These are phyloP conservation scores for Agapornis roseicollis DNA, from an alignment of 2,113 vertebrate species.

Conservation along the genomic window DNA sequence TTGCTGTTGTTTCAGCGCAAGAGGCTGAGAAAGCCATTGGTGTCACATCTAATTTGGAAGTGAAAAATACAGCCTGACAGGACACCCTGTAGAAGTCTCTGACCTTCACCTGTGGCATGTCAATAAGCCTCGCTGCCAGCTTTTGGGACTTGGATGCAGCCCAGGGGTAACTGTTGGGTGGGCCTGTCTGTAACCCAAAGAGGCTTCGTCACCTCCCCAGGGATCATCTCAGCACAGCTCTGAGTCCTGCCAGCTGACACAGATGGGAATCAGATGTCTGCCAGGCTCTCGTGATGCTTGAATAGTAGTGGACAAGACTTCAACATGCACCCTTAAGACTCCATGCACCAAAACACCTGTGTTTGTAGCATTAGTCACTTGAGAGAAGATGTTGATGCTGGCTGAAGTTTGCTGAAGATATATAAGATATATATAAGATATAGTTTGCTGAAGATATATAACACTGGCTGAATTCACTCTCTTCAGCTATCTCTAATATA, in stretches of 20 bases:
- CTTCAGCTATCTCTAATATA: neutral
- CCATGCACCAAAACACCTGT: neutral
- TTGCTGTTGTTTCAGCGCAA: neutral
- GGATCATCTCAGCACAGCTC: neutral
- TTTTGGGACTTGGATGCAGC: neutral
- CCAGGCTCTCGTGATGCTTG: neutral
- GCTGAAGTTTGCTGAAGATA: neutral
- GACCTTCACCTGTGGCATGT: neutral
- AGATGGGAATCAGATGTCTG: neutral
- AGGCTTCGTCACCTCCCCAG: fast-evolving
- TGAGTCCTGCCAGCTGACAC: neutral
- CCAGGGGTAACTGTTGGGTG: fast-evolving
- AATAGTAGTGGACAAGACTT: fast-evolving
- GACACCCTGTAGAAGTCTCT: neutral
- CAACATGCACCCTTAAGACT: neutral
- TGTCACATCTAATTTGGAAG: neutral
- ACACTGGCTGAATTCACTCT: neutral
- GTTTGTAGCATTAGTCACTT: neutral
- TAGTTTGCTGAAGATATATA: neutral
- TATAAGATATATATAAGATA: too few species aligned
- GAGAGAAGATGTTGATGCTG: neutral
- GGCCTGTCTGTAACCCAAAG: neutral
- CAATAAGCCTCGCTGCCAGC: neutral
- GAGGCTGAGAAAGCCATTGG: neutral
- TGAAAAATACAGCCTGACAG: neutral